These are phyloP conservation scores for Drosophila leontia DNA, from an alignment of 1,140 invertebrate genomes.

Conservation along the genomic window DNA sequence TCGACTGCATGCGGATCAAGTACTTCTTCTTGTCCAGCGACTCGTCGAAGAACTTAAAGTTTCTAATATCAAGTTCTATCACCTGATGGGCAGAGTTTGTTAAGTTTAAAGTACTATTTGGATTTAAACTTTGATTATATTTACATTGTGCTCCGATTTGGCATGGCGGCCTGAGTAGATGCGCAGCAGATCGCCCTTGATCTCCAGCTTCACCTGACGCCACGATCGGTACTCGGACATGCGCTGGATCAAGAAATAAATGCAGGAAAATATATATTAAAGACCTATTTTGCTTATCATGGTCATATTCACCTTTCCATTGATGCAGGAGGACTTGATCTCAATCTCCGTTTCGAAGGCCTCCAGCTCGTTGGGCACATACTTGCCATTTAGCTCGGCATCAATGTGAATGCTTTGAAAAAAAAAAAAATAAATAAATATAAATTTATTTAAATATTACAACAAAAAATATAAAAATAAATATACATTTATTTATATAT, in stretches of 20 bases:
- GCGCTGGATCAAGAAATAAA: constrained; percentile 45
- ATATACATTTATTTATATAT: too few relatives aligned
- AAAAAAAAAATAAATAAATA: too few relatives aligned
- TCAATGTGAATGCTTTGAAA: constrained; percentile 74
- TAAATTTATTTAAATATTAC: too few relatives aligned
- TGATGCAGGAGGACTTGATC: constrained; percentile 83
- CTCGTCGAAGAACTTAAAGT: constrained; percentile 83
- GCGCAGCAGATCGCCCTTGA: constrained; percentile 79
- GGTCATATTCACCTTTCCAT: constrained; percentile 72
- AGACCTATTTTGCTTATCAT: too few relatives aligned
- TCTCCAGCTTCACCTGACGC: constrained; percentile 83
- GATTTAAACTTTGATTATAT: background rate
- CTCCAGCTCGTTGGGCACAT: constrained; percentile 82
- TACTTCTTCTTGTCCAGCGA: constrained; percentile 83
- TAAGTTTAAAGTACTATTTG: background rate
- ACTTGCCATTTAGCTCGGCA: constrained; percentile 78
- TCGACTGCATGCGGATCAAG: constrained; percentile 83
- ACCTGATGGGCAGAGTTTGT: constrained; percentile 38
- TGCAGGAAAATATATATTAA: too few relatives aligned
- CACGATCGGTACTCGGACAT: constrained; percentile 84
- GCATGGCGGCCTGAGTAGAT: constrained; percentile 78
- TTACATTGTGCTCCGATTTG: constrained; percentile 83
- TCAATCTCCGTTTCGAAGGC: constrained; percentile 83
- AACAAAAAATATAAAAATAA: too few relatives aligned
- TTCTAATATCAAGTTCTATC: constrained; percentile 84